phyloP scores from a whole-genome alignment of 30 jellyfish, hydroid and myxozoan genomes.

The Turritopsis rubra region DNA sequence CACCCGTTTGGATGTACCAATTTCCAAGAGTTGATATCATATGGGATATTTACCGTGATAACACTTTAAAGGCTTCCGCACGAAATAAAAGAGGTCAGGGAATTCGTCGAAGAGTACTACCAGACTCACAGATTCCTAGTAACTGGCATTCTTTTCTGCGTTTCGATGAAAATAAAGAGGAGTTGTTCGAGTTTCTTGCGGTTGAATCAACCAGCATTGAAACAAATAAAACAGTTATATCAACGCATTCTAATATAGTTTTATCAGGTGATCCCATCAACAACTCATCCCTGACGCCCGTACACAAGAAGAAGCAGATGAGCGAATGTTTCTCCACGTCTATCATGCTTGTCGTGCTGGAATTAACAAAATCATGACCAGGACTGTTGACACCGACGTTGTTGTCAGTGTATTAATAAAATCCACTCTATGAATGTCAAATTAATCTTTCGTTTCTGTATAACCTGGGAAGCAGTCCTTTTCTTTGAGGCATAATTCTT shows the following conservation, averaged over 20 bases:
- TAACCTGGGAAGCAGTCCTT: too few relatives aligned
- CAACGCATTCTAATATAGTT: not conserved
- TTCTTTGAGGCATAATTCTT: too few relatives aligned
- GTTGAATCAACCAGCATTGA: too few relatives aligned
- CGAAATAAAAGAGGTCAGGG: slow-evolving; percentile 19
- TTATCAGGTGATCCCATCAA: not conserved
- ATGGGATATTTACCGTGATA: slow-evolving; percentile 37
- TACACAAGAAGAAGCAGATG: not conserved
- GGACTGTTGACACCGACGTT: not conserved
- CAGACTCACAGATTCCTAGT: slow-evolving; percentile 9
- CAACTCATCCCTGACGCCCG: not conserved
- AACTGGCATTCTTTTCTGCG: slow-evolving; percentile 47
- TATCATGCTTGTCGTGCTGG: not conserved
- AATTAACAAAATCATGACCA: not conserved
- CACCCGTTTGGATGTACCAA: slow-evolving; percentile 24
- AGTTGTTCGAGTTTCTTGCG: slow-evolving; percentile 26
- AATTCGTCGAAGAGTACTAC: slow-evolving; percentile 37
- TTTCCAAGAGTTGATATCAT: slow-evolving; percentile 54
- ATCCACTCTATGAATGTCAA: too few relatives aligned
- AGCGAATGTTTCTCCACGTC: not conserved
- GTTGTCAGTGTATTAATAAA: too few relatives aligned
- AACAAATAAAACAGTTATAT: not conserved
- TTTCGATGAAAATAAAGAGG: slow-evolving; percentile 37
- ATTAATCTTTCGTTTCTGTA: too few relatives aligned
- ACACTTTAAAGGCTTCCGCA: slow-evolving; percentile 12